Evolutionary conservation across 2,113 vertebrate genomes (phyloP), one percentile per base, ranked within the genome.

Genomic region (Bungarus multicinctus): DNA sequence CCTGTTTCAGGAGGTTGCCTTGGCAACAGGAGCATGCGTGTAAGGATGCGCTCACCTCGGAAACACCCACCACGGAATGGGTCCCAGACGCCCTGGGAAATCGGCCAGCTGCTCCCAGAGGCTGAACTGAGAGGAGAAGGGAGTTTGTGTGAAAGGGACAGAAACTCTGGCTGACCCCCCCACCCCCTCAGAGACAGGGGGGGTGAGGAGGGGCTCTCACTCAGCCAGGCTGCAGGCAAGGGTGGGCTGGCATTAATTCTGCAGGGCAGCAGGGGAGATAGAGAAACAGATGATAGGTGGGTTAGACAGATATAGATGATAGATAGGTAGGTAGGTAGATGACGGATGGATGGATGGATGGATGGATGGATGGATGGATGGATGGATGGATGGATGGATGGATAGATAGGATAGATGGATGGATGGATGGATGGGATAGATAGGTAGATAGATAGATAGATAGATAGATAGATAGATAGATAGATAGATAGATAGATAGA

Each of bases 1-100:
- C 93, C 93, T 94, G 93, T 94, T 92, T 91, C 47, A 27, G 53
- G 93, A 86, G 54, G 90, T 94, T 94, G 64, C 93, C 93, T 69
- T 92, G 93, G 90, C 74, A 94, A 94, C 90, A 11, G 55, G 90
- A 89, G 93, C 93, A 87, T 9, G 47, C 74, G 1, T 39, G 23
- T 47, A 89, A 9, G 54, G 89, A 43, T 43, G 53, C 69, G 89
- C 90, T 93, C 93, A 91, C 87, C 45, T 89, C 47, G 12, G 90
- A 86, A 91, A 91, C 87, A 60, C 88, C 93, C 90, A 45, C 54
- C 22, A 5, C 0, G 5, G 74, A 53, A 85, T 16, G 52, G n/a
- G 55, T 45, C 69, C 60, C 90, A 39, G 8, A 50, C 52, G 53
- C 50, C 90, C 55, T 16, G 60, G 60, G 27, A 91, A 39, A 47